Evolutionary conservation across 2,113 vertebrate species (phyloP).

Genomic region (Mormyrus iriodes): DNA sequence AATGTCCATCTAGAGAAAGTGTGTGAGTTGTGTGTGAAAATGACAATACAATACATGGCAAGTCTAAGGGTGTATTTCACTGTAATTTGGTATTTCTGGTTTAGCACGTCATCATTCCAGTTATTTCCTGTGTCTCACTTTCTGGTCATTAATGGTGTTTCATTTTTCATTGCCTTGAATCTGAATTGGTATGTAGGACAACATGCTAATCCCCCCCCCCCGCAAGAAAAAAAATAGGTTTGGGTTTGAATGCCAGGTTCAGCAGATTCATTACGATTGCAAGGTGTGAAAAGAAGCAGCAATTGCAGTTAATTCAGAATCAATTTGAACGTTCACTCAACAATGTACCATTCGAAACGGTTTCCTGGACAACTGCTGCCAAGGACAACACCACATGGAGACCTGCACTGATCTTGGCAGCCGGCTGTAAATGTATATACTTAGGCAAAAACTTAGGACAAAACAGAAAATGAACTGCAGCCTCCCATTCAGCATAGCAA

Average conservation of each 20-base stretch:
- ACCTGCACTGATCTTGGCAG: constrained; percentile 46
- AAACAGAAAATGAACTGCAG: constrained; percentile 53
- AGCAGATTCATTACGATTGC: background rate
- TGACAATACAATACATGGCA: background rate
- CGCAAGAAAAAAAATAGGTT: background rate
- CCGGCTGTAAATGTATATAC: constrained; percentile 39
- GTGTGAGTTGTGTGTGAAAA: background rate
- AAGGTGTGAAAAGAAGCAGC: background rate
- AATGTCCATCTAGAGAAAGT: background rate
- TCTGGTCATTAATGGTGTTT: background rate
- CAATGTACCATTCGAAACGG: constrained; percentile 42
- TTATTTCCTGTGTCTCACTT: background rate
- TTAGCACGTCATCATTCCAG: background rate
- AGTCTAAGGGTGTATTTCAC: background rate
- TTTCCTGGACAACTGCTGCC: constrained; percentile 40
- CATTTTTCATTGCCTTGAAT: background rate
- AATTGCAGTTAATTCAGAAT: background rate
- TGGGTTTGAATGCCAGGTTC: background rate
- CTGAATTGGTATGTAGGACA: background rate
- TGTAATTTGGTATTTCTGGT: background rate
- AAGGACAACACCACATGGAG: constrained; percentile 52
- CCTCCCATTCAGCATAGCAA: constrained; percentile 45
- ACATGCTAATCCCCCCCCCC: background rate
- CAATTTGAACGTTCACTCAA: constrained; percentile 43
- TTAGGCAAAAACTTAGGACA: constrained; percentile 28